These are phyloP conservation scores for Mesoligia furuncula DNA, from an alignment of 2,888 invertebrate genomes.

Conservation along the genomic window DNA sequence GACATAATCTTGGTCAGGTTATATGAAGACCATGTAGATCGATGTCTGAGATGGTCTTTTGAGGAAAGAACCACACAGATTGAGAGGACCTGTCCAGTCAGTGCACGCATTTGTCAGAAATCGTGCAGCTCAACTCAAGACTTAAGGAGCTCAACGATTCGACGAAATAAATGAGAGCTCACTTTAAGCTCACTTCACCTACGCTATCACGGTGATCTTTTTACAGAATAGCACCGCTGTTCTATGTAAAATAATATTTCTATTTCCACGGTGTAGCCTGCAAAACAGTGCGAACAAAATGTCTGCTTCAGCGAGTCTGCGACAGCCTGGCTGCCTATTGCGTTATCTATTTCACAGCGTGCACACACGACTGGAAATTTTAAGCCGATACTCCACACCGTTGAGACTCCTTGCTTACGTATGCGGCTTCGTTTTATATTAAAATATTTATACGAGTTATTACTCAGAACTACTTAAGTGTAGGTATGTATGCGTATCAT, in stretches of 20 bases:
- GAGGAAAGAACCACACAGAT: too few relatives aligned
- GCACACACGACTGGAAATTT: conserved; percentile 12
- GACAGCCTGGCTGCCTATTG: neutral
- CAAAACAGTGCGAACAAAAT: conserved; percentile 7
- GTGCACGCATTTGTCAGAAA: too few relatives aligned
- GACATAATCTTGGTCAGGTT: too few relatives aligned
- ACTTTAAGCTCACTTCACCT: too few relatives aligned
- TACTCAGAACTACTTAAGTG: neutral
- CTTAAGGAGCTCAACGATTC: too few relatives aligned
- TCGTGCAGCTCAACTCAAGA: too few relatives aligned
- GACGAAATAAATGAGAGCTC: too few relatives aligned
- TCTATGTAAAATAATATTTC: neutral
- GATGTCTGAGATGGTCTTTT: too few relatives aligned
- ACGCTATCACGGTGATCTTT: too few relatives aligned
- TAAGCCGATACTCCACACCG: neutral
- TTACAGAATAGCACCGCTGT: neutral
- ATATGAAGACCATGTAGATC: too few relatives aligned
- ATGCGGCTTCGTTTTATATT: neutral
- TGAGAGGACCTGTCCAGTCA: too few relatives aligned
- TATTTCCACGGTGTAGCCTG: neutral
- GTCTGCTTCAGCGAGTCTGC: neutral
- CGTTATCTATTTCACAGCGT: conserved; percentile 22
- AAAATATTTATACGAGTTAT: neutral
- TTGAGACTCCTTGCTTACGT: neutral
- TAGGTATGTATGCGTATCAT: neutral